These are phyloP conservation scores for Siderastrea siderea DNA, from an alignment of 92 coral and sea anemone genomes.

Conservation along the genomic window DNA sequence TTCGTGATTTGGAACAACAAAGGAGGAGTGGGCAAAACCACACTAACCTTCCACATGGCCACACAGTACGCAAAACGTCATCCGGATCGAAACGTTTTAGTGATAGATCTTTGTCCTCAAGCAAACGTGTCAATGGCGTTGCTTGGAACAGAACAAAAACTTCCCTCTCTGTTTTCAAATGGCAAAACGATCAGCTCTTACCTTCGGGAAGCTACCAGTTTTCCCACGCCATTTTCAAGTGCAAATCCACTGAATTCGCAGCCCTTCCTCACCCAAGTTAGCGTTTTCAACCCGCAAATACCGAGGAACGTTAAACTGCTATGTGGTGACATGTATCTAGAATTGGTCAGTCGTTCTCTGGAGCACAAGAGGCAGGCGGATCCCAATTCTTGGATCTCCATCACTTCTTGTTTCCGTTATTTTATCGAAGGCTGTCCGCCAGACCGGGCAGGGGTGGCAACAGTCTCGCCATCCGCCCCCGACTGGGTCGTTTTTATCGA, in stretches of 20 bases:
- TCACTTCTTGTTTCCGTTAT: not conserved
- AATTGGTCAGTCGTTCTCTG: constrained; percentile 24
- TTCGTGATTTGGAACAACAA: constrained; percentile 47
- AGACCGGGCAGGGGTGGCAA: not conserved
- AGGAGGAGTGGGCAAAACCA: constrained; percentile 52
- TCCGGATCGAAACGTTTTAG: not conserved
- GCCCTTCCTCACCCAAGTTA: not conserved
- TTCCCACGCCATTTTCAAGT: too few species aligned
- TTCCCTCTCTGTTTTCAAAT: not conserved
- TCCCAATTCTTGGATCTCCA: not conserved
- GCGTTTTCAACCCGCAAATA: constrained; percentile 2
- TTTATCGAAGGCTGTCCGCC: constrained; percentile 25
- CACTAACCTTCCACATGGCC: constrained; percentile 38
- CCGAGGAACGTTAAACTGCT: constrained; percentile 9
- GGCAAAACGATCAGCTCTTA: constrained; percentile 22
- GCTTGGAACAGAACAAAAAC: not conserved
- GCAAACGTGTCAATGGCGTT: constrained; percentile 34
- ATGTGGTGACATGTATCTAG: constrained; percentile 41
- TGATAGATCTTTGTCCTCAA: constrained; percentile 31
- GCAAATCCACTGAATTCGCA: not conserved
- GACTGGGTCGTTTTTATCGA: constrained; percentile 33
- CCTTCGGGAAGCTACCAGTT: not conserved
- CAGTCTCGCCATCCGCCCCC: not conserved
- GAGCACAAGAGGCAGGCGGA: not conserved
- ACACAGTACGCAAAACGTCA: constrained; percentile 21